These are phyloP conservation scores for Labia minor DNA, from an alignment of 2,888 invertebrate genomes.

Conservation along the genomic window DNA sequence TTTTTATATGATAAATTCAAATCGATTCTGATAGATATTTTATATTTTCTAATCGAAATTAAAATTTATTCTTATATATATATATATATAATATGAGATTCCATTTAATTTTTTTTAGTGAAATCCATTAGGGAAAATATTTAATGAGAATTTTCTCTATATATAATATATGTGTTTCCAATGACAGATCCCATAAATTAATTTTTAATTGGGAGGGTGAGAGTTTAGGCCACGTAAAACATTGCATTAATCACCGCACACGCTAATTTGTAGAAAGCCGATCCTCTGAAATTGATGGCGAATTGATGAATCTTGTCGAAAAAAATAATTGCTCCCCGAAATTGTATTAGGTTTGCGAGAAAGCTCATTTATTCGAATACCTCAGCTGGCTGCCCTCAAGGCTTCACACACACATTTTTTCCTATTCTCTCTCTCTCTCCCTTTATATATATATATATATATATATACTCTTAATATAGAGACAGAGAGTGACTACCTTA, in stretches of 20 bases:
- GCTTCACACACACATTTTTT: not conserved
- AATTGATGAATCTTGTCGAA: constrained; percentile 6
- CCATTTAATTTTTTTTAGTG: not conserved
- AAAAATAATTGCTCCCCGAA: not conserved
- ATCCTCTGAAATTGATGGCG: not conserved
- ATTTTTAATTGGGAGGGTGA: not conserved
- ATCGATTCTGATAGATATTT: too few species aligned
- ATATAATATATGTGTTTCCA: not conserved
- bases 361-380: constrained; percentile 1
- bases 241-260: not conserved
- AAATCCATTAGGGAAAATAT: not conserved
- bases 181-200: constrained; percentile 8
- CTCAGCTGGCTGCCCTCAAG: not conserved
- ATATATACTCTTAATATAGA: too few species aligned
- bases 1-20: too few species aligned
- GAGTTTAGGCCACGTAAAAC: not conserved
- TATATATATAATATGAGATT: too few species aligned
- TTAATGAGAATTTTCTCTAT: not conserved
- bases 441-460: not conserved
- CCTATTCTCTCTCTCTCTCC: not conserved
- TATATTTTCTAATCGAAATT: too few species aligned
- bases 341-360: not conserved
- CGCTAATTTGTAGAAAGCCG: not conserved
- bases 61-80: too few species aligned
- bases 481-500: not conserved